Evolutionary conservation across 2,113 vertebrate genomes (phyloP).

Genomic region (Phrynocephalus versicolor): DNA sequence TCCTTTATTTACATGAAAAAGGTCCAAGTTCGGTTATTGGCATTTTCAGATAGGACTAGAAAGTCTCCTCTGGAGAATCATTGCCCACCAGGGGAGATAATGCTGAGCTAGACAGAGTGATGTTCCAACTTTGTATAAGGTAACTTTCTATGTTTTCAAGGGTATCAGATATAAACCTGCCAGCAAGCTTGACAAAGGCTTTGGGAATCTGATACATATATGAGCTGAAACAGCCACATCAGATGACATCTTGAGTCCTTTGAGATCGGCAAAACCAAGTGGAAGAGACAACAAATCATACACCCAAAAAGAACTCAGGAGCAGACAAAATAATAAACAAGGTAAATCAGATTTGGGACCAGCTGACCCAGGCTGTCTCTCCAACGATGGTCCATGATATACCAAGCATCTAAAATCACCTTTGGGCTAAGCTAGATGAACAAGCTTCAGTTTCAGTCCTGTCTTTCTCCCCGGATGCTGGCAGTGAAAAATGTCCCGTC

Average conservation of each 20-base stretch:
- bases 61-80: background rate
- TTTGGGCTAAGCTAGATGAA: slow-evolving; percentile 34
- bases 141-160: background rate
- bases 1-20: background rate
- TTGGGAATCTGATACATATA: background rate
- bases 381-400: slow-evolving; percentile 15
- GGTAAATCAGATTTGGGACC: slow-evolving; percentile 39
- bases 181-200: background rate
- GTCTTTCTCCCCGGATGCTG: slow-evolving; percentile 28
- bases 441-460: slow-evolving; percentile 17
- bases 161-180: background rate
- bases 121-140: background rate
- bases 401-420: slow-evolving; percentile 28
- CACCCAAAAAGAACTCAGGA: background rate
- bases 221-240: background rate
- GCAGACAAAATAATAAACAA: slow-evolving; percentile 36
- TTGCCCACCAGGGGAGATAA: background rate
- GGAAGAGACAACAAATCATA: slow-evolving; percentile 5
- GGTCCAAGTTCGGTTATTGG: background rate
- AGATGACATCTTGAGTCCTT: background rate
- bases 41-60: background rate
- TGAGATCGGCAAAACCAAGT: background rate
- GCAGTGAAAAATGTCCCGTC: slow-evolving; percentile 35
- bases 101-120: background rate
- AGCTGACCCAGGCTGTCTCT: slow-evolving; percentile 29